Evolutionary conservation across 1,140 invertebrate genomes (phyloP).

Genomic region (Orussus abietinus): DNA sequence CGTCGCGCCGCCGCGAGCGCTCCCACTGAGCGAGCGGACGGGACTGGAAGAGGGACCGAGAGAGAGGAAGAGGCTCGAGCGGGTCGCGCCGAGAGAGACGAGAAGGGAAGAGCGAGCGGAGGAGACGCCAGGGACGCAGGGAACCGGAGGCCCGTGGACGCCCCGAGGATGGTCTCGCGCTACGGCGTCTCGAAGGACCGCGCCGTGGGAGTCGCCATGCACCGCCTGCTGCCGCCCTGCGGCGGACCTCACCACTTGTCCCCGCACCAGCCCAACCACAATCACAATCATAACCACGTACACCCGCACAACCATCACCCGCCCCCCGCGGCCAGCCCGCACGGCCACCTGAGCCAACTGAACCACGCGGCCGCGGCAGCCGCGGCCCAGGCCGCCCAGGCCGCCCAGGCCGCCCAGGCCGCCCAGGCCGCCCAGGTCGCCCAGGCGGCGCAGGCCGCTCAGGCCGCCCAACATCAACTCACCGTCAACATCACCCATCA

Average conservation of each 20-base stretch:
- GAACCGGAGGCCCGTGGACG: no score
- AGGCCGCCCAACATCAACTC: slow-evolving; percentile 41
- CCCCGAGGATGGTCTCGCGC: slow-evolving; percentile 46
- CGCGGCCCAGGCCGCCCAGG: no score
- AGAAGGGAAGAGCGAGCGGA: neutral
- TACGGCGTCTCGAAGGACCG: slow-evolving; percentile 46
- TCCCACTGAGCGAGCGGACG: no score
- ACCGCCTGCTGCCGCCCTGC: slow-evolving; percentile 43
- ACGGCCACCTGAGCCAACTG: slow-evolving; percentile 39
- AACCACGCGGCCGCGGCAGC: no score
- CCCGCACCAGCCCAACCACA: slow-evolving; percentile 42
- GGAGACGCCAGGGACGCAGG: neutral
- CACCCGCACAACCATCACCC: slow-evolving; percentile 43
- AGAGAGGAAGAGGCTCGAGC: slow-evolving; percentile 16
- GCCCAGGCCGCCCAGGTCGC: no score
- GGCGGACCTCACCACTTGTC: slow-evolving; percentile 39
- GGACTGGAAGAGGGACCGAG: slow-evolving; percentile 17
- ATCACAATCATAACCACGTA: slow-evolving; percentile 44
- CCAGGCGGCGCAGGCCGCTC: no score
- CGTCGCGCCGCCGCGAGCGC: no score
- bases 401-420: no score
- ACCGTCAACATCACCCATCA: slow-evolving; percentile 41
- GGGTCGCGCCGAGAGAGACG: neutral
- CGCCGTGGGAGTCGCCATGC: slow-evolving; percentile 45
- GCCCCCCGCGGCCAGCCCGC: slow-evolving; percentile 41